Base-by-base conservation (phyloP, 1,140 invertebrate species). In the Leptopilina clavipes region DNA sequence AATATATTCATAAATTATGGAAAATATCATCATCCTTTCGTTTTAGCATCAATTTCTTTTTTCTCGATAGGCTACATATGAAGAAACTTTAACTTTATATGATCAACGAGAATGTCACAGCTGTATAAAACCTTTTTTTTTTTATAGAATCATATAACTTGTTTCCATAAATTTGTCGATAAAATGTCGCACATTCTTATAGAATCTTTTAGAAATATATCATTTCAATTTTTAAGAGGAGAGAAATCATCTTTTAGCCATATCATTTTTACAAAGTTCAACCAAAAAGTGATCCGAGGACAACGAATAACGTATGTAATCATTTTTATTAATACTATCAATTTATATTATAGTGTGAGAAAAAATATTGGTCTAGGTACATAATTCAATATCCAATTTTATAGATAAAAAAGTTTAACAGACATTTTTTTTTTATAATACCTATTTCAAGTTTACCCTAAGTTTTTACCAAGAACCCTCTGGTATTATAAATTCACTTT, bases 81-180 rank as follows among this genome's bases (percentile, higher is more conserved):
- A 25, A 65, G 56, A 65, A 37, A 37, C 25, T n/a, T 31, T 31
- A 19, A 31, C 22, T 65, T 65, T 65, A 65, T n/a, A n/a, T 65
- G 59, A 25, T 31, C 25, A 31, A 37, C 59, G 25, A 65, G 19
- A 65, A 65, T 65, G 59, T 37, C 19, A n/a, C 6, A 65, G 59
- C 25, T 65, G 25, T 65, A 65, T 31, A 65, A 65, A 52, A 52
- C 48, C 48, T 65, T 37, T 65, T 40, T 65, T 65, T 65, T 40
- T 65, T 65, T 65, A 65, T 65, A 31, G 59, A 65, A 65, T 65
- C 22, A 11, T 65, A 31, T 31, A 37, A 65, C 22, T 65, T 65
- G 25, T 65, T 65, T 65, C 59, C 59, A 37, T 65, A 65, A 25
- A n/a, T 65, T 65, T 65, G 11, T 12, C 3, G 59, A 65, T 65